A percentile compares a stretch with the other conserved stretches of the same genome.
These are phyloP conservation scores for Torymus texanus DNA, from an alignment of 2,888 invertebrate species.

Conservation along the genomic window DNA sequence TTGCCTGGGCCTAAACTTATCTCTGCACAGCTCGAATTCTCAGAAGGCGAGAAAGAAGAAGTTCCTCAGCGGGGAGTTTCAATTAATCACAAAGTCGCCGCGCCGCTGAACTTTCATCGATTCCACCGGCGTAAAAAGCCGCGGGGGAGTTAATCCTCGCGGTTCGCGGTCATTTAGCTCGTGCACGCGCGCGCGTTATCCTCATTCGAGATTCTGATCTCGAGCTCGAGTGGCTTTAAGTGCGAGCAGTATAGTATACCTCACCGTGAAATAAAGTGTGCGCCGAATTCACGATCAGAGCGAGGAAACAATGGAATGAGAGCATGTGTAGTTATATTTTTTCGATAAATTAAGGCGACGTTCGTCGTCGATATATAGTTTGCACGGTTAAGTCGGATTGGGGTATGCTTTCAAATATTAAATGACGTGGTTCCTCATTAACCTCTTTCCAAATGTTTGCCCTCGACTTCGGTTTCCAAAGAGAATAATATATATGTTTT, in stretches of 20 bases:
- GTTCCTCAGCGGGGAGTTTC: constrained; percentile 3
- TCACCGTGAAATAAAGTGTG: neutral
- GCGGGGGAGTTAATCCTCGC: constrained; percentile 12
- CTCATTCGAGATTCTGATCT: constrained; percentile 46
- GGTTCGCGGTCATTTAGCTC: constrained; percentile 6
- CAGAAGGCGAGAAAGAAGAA: neutral
- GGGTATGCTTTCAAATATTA: neutral
- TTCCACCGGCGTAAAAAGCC: constrained; percentile 20
- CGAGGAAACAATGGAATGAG: constrained; percentile 9
- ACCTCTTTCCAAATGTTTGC: neutral
- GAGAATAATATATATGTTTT: too few relatives aligned
- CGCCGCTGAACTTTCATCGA: constrained; percentile 35
- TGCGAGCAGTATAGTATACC: neutral
- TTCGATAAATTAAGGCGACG: constrained; percentile 25
- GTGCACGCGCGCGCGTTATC: neutral
- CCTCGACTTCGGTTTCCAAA: too few relatives aligned
- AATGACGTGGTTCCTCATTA: constrained; percentile 16
- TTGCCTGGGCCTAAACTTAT: neutral
- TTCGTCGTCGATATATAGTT: neutral
- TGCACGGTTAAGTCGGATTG: neutral
- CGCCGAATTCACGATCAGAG: constrained; percentile 16
- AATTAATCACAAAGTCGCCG: constrained; percentile 48
- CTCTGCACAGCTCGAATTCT: neutral
- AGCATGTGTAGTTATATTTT: neutral
- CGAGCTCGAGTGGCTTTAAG: constrained; percentile 33